Base-by-base conservation (phyloP, 2,113 vertebrate species). In the Carassius gibelio region DNA sequence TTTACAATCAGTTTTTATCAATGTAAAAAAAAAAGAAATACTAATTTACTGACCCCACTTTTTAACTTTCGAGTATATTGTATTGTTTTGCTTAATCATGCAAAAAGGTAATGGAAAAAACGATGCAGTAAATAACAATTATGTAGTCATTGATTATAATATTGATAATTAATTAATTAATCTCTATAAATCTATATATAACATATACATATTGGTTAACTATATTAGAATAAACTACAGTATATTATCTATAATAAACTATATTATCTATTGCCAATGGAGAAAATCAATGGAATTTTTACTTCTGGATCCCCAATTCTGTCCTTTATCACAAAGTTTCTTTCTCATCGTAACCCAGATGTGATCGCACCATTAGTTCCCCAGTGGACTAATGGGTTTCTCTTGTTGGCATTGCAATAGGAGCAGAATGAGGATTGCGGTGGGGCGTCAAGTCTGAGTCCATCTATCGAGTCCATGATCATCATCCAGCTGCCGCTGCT, bases 391-490 rank as follows among this genome's bases (percentile, higher is more conserved):
- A n/a, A 88, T 83, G 69, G 55, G 42, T 84, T 30, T 68, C 71
- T 80, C 8, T 52, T 62, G 57, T 11, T 57, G 87, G 66, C 79
- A 42, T 42, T 42, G 42, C 8, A 17, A 87, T 95, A 99, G 98
- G 97, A 99, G 89, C 90, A 97, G 87, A 94, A 96, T 0, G 93
- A 94, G 0, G 97, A 97, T 92, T 99, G 98, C 75, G 97, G 98
- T 66, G 96, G 96, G 13, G 96, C 93, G 83, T 97, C 97, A 92
- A 89, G 94, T 87, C 89, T 99, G 93, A 97, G 88, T 86, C 95
- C 97, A 13, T 96, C 96, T 0, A 90, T 97, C 21, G 96, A 96
- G 96, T 93, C 95, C 15, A 86, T 95, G 94, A 81, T 94, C 88
- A 92, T 94, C 88, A 90, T 96, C 88, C 98, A 99, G 90, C 42